A percentile compares a stretch with the other conserved stretches of the same genome.
phyloP scores from a whole-genome alignment of 2,113 vertebrate species.

The Datnioides undecimradiatus region DNA sequence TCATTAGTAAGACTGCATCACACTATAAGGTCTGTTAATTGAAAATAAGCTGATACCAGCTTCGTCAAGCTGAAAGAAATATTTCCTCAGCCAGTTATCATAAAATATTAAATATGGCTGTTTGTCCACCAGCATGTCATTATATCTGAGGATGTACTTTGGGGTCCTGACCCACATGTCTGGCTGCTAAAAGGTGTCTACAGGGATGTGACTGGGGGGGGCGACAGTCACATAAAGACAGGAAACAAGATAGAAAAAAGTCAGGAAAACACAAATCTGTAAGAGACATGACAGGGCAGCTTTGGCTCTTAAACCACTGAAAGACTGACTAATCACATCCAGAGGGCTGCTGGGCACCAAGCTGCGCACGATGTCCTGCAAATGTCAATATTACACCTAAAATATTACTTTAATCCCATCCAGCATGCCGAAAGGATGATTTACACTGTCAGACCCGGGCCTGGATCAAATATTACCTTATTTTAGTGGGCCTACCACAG shows the following conservation, averaged over 20 bases:
- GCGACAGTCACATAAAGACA: conserved; percentile 19
- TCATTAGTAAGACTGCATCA: neutral
- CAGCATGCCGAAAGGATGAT: neutral
- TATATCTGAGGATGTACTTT: conserved; percentile 5
- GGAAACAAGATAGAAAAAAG: conserved; percentile 31
- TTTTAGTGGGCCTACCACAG: conserved; percentile 19
- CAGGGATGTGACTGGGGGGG: conserved; percentile 15
- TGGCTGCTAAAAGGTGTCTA: neutral
- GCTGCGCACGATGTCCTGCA: neutral
- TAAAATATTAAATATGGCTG: neutral
- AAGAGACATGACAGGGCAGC: conserved; percentile 34
- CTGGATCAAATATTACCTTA: neutral
- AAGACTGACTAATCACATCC: conserved; percentile 23
- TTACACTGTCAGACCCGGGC: neutral
- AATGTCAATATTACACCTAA: neutral
- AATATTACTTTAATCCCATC: neutral
- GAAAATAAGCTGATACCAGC: neutral
- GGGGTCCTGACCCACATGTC: conserved; percentile 7
- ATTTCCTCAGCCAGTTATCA: neutral
- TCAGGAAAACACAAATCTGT: conserved; percentile 35
- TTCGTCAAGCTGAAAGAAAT: neutral
- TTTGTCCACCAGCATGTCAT: neutral
- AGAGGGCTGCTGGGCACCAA: neutral
- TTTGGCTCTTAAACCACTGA: conserved; percentile 5
- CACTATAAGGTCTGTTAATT: neutral